phyloP scores from a whole-genome alignment of 2,888 invertebrate species.

The Caradrina clavipalpis region DNA sequence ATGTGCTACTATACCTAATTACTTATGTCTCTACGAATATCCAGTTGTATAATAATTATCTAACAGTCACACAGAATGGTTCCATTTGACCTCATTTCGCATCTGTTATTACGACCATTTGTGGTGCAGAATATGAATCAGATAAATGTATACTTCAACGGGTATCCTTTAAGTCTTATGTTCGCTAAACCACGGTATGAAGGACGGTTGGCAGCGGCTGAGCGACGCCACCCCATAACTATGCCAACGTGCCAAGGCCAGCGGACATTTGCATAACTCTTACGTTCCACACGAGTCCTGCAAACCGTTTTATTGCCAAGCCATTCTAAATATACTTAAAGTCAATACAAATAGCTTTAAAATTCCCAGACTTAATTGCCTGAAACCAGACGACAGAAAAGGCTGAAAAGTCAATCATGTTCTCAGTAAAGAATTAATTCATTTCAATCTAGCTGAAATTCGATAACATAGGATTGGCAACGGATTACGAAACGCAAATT shows the following conservation, averaged over 20 bases:
- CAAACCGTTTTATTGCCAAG: conserved; percentile 60
- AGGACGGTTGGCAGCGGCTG: conserved; percentile 57
- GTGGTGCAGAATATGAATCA: conserved; percentile 31
- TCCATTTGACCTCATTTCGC: conserved; percentile 51
- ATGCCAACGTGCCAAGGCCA: conserved; percentile 82
- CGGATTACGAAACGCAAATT: conserved; percentile 26
- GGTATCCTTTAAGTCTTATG: conserved; percentile 47
- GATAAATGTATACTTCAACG: conserved; percentile 21
- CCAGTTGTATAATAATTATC: conserved; percentile 50
- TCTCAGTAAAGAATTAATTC: background rate
- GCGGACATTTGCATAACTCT: conserved; percentile 74
- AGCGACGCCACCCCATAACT: conserved; percentile 68
- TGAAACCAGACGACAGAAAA: conserved; percentile 1
- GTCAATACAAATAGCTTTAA: conserved; percentile 28
- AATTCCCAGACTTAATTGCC: conserved; percentile 32
- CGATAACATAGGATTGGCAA: conserved; percentile 26
- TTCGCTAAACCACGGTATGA: conserved; percentile 41
- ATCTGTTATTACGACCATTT: conserved; percentile 52
- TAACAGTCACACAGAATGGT: conserved; percentile 36
- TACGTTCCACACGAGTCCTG: conserved; percentile 68
- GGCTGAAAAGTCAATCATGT: conserved; percentile 11
- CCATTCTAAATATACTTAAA: conserved; percentile 47
- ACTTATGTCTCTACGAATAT: background rate
- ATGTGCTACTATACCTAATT: background rate
- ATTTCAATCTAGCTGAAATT: conserved; percentile 12